Evolutionary conservation across 2,888 invertebrate genomes (phyloP).

Genomic region (Sthenelais limicola): DNA sequence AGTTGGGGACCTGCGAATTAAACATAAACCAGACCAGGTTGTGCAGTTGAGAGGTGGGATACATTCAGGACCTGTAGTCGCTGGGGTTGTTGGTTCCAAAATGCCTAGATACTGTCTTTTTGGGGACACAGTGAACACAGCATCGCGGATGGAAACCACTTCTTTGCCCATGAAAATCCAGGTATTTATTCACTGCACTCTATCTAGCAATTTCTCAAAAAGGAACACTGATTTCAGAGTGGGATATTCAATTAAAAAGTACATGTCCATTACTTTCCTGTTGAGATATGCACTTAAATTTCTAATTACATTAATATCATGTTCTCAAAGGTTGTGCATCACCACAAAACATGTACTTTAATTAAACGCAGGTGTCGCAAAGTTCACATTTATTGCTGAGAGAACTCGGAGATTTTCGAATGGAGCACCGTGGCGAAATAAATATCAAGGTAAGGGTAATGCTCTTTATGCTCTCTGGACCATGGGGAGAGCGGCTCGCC

Average conservation of each 20-base stretch:
- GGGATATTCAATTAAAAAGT: too few species aligned
- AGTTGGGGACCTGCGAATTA: conserved; percentile 38
- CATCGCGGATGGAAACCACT: conserved; percentile 50
- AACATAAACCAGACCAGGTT: conserved; percentile 39
- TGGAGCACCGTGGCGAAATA: conserved; percentile 43
- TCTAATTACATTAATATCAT: too few species aligned
- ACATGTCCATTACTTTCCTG: too few species aligned
- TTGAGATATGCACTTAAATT: too few species aligned
- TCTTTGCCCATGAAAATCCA: conserved; percentile 49
- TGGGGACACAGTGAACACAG: conserved; percentile 53
- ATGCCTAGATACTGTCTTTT: conserved; percentile 52
- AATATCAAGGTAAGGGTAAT: conserved; percentile 46
- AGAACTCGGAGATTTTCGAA: conserved; percentile 39
- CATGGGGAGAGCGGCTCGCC: too few species aligned
- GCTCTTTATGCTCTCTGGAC: too few species aligned
- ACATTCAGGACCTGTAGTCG: conserved; percentile 45
- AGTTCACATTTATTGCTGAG: conserved; percentile 43
- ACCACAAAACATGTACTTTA: too few species aligned
- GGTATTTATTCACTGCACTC: conserved; percentile 6
- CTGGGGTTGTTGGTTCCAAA: conserved; percentile 50
- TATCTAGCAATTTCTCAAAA: neutral
- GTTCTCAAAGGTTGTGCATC: too few species aligned
- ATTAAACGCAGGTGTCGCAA: conserved; percentile 43
- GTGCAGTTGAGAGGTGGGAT: conserved; percentile 45
- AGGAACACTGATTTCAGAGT: neutral